Evolutionary conservation across 2,113 vertebrate genomes (phyloP).

Genomic region (Hyla sarda): DNA sequence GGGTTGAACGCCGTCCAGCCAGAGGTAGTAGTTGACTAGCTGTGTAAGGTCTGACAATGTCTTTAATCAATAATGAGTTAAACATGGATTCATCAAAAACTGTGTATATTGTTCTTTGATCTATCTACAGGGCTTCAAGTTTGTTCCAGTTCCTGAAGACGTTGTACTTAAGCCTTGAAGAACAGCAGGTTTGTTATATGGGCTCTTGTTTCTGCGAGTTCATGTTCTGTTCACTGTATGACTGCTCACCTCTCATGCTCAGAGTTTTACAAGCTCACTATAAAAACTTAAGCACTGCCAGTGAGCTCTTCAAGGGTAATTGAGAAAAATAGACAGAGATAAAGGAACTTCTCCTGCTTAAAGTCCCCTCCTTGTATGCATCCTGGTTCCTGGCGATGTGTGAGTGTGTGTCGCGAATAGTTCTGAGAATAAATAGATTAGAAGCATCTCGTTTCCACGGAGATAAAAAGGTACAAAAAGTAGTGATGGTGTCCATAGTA

Average conservation of each 20-base stretch:
- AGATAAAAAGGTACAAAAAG: slow-evolving; percentile 54
- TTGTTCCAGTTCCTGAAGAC: background rate
- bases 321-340: background rate
- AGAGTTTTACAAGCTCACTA: slow-evolving; percentile 24
- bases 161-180: background rate
- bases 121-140: background rate
- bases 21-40: background rate
- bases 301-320: background rate
- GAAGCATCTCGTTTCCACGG: slow-evolving; percentile 55
- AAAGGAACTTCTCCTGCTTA: slow-evolving; percentile 17
- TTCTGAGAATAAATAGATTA: slow-evolving; percentile 42
- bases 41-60: background rate
- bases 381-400: background rate
- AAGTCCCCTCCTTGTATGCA: background rate
- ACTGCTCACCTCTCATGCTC: background rate
- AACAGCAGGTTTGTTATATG: background rate
- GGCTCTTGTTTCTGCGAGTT: background rate
- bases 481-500: slow-evolving; percentile 57
- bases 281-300: slow-evolving; percentile 28
- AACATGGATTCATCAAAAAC: background rate
- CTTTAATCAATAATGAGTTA: background rate
- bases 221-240: background rate
- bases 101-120: background rate
- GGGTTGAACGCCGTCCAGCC: background rate
- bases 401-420: background rate